Percentiles rank a stretch among this genome's conserved stretches.
Evolutionary conservation across 1,140 invertebrate species (phyloP).

Genomic region (Lamellibrachia luymesi): DNA sequence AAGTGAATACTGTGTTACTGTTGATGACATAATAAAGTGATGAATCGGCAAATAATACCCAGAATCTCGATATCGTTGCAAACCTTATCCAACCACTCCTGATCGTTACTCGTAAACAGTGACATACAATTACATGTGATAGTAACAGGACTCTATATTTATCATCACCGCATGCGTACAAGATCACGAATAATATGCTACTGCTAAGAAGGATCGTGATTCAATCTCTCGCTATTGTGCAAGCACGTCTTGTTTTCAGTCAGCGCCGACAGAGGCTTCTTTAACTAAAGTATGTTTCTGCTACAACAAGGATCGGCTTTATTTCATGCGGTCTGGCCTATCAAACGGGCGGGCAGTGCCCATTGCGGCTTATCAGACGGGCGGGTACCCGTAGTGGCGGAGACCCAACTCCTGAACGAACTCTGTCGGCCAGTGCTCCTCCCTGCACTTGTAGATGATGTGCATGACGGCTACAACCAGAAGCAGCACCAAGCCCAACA

Average conservation of each 20-base stretch:
- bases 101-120: not conserved
- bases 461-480: not conserved
- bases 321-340: no score
- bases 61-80: not conserved
- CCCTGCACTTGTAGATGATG: not conserved
- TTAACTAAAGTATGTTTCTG: not conserved
- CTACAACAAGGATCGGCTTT: not conserved
- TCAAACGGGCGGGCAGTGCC: no score
- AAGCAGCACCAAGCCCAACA: not conserved
- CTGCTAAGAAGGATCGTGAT: not conserved
- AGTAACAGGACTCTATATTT: not conserved
- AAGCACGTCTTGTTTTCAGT: not conserved
- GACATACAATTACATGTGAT: not conserved
- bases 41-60: not conserved
- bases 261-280: not conserved
- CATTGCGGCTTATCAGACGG: not conserved
- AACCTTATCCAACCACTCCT: not conserved
- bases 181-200: not conserved
- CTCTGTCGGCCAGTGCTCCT: not conserved
- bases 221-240: not conserved
- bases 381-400: not conserved
- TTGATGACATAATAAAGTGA: not conserved
- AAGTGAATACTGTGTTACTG: not conserved
- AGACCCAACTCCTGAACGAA: not conserved
- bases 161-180: not conserved